Evolutionary conservation across 2,888 invertebrate species (phyloP).

Genomic region (Leptothorax acervorum): DNA sequence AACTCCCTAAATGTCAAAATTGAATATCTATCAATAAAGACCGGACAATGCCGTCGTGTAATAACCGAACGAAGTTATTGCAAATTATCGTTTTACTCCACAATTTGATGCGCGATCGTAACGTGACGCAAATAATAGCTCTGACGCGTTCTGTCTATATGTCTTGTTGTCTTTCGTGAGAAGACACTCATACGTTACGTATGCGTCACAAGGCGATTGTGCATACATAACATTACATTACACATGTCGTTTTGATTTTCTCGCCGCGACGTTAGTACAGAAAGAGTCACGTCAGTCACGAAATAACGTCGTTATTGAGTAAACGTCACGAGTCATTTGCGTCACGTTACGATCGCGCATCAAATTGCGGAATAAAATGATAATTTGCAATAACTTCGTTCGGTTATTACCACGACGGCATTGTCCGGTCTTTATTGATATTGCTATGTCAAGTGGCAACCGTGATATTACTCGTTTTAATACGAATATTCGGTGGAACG

Average conservation of each 20-base stretch:
- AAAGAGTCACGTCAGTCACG: slow-evolving; percentile 14
- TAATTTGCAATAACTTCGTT: slow-evolving; percentile 50
- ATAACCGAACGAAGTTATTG: slow-evolving; percentile 44
- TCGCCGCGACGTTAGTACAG: not conserved
- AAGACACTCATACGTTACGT: not conserved
- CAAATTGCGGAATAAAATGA: slow-evolving; percentile 47
- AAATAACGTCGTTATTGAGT: slow-evolving; percentile 32
- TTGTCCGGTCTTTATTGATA: slow-evolving; percentile 45
- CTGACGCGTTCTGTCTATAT: not conserved
- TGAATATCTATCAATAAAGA: slow-evolving; percentile 36
- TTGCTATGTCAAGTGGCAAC: slow-evolving; percentile 35
- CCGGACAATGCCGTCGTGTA: slow-evolving; percentile 23
- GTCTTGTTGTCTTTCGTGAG: not conserved
- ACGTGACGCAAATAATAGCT: slow-evolving; percentile 30
- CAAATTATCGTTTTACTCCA: slow-evolving; percentile 50
- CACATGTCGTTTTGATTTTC: slow-evolving; percentile 43
- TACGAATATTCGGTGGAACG: slow-evolving; percentile 25
- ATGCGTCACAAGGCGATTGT: slow-evolving; percentile 12
- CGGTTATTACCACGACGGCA: slow-evolving; percentile 34
- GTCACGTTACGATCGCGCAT: slow-evolving; percentile 42
- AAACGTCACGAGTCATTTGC: slow-evolving; percentile 46
- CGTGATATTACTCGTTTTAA: slow-evolving; percentile 45
- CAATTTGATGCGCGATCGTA: slow-evolving; percentile 44
- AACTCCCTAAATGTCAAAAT: not conserved
- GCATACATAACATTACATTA: slow-evolving; percentile 5